A percentile compares a stretch with the other conserved stretches of the same genome.
phyloP scores from a whole-genome alignment of 53 echinoderm and acorn worm species.

The Antedon mediterranea region DNA sequence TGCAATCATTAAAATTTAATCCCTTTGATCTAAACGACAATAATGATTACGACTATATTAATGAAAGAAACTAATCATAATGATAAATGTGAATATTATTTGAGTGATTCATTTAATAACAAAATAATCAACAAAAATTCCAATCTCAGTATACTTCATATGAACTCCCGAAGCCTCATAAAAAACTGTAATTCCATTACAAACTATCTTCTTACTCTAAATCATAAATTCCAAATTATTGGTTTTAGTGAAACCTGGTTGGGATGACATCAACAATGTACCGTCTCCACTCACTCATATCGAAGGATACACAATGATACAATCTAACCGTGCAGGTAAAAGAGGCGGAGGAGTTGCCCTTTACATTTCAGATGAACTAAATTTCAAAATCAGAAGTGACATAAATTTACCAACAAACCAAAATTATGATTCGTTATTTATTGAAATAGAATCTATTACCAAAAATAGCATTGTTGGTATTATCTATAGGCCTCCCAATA shows the following conservation, averaged over 20 bases:
- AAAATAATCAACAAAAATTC: not conserved
- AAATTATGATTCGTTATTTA: not conserved
- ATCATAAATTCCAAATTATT: not conserved
- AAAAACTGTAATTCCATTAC: too few species aligned
- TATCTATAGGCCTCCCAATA: not conserved
- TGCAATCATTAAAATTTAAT: not conserved
- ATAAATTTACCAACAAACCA: not conserved
- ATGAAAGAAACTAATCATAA: not conserved
- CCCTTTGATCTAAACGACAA: not conserved
- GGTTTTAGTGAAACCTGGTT: too few species aligned
- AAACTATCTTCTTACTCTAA: not conserved
- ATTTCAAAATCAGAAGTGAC: not conserved
- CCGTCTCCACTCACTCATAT: not conserved
- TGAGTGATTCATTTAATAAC: not conserved
- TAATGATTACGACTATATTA: not conserved
- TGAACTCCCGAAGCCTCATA: not conserved
- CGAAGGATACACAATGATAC: not conserved
- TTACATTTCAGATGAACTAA: not conserved
- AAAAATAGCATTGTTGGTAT: not conserved
- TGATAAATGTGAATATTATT: not conserved
- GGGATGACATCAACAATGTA: too few species aligned
- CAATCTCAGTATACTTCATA: not conserved
- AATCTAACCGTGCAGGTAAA: not conserved
- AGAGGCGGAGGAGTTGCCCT: not conserved
- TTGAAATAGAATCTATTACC: not conserved